Base-by-base conservation (phyloP, 2,888 invertebrate genomes). In the Muschampia plurimacula region DNA sequence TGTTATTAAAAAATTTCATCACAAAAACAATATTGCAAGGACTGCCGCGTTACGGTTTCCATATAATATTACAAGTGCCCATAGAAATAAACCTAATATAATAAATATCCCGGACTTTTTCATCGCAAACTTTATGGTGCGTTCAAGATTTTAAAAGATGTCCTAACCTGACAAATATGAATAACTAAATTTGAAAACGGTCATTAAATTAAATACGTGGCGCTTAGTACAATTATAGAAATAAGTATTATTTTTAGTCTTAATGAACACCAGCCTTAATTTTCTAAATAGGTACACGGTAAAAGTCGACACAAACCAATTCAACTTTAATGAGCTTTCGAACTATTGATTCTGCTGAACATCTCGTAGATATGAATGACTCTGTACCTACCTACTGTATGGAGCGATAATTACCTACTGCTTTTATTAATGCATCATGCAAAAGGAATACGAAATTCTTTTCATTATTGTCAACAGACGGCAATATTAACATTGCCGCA, bases 241-340 rank as follows among this genome's bases (percentile, higher is more conserved):
- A 2, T 10, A 0, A 2, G 12, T 10, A 10, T 9, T 44, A 44
- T 9, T 46, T 46, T 46, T 46, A 49, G 9, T 49, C 3, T n/a
- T 39, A 7, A 7, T 39, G 7, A 39, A 39, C 4, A 39, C 39
- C 7, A 7, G 39, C 39, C 39, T 39, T 39, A 39, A 2, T 39
- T 39, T 7, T 6, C 7, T 39, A 46, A 46, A 46, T 9, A 46
- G 6, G 46, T 12, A 12, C 46, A 46, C 39, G 39, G n/a, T 8
- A 22, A 22, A 22, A 55, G n/a, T 5, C 0, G 3, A 1, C 22
- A 3, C 55, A 57, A 36, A 39, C 32, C 39, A 39, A 41, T 67
- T 12, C 55, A 15, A 52, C 67, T 36, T 57, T 57, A 67, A 13
- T 57, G 41, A 57, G 67, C 67, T 52, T 55, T 39, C 39, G 55